Evolutionary conservation across 2,113 vertebrate genomes (phyloP).

Genomic region (Cebus imitator): DNA sequence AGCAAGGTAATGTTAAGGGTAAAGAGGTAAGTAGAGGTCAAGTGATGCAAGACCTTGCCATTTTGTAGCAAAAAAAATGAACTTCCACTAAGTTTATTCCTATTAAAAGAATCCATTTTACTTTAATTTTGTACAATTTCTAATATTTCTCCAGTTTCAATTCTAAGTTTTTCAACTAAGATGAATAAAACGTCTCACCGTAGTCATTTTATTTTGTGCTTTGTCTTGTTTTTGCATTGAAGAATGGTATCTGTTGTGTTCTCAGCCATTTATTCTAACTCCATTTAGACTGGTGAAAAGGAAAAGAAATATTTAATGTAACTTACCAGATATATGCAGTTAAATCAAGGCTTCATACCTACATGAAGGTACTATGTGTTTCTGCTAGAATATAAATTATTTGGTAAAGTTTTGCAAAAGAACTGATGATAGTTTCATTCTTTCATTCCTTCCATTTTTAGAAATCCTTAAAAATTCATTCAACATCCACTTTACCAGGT

Average conservation of each 20-base stretch:
- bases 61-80: not conserved
- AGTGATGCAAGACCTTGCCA: not conserved
- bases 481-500: not conserved
- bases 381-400: not conserved
- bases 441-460: not conserved
- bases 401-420: not conserved
- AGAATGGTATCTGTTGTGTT: not conserved
- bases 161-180: not conserved
- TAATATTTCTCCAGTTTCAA: not conserved
- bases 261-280: not conserved
- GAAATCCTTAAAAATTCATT: not conserved
- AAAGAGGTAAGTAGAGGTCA: not conserved
- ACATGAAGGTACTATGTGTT: not conserved
- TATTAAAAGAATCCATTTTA: not conserved
- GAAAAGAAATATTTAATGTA: not conserved
- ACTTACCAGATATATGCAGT: not conserved
- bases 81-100: not conserved
- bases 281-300: not conserved
- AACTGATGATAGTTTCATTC: not conserved
- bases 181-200: not conserved
- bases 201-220: not conserved
- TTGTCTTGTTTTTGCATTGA: not conserved
- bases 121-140: not conserved
- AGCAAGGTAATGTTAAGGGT: no score
- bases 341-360: not conserved